phyloP scores from a whole-genome alignment of 2,113 vertebrate genomes.

The Tamias sibiricus region DNA sequence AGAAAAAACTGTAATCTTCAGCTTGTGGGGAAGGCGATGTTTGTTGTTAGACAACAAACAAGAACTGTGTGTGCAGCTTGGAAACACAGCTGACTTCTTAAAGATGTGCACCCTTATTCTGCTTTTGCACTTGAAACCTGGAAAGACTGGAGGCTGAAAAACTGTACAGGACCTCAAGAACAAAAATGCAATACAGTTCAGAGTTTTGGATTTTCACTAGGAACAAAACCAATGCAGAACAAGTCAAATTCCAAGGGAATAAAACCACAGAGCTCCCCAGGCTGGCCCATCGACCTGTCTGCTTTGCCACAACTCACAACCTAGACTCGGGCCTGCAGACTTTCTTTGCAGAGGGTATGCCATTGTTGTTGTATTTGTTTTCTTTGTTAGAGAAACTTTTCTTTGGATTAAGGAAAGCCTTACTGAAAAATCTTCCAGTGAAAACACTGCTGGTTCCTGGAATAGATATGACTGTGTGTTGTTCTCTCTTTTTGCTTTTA shows the following conservation, averaged over 20 bases:
- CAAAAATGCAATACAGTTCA: not conserved
- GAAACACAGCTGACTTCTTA: conserved; percentile 14
- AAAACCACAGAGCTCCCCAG: not conserved
- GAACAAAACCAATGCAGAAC: not conserved
- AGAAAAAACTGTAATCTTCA: not conserved
- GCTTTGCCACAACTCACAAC: not conserved
- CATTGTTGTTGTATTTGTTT: not conserved
- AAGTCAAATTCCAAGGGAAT: not conserved
- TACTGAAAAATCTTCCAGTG: not conserved
- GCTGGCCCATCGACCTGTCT: not conserved
- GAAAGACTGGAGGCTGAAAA: conserved; percentile 10
- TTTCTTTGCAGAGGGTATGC: not conserved
- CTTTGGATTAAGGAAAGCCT: conserved; percentile 41
- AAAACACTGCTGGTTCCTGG: fast-evolving
- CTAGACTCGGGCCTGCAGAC: not conserved
- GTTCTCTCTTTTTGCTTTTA: not conserved
- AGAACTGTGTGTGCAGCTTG: not conserved
- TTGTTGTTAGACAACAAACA: conserved; percentile 45
- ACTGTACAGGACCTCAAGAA: not conserved
- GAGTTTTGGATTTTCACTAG: not conserved
- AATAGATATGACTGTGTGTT: fast-evolving
- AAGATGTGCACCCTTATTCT: not conserved
- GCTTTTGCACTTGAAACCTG: conserved; percentile 1
- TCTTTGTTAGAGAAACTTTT: conserved; percentile 2
- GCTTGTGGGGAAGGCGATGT: not conserved